Conservation (phyloP, 2,888 invertebrate species). For the Hyalella azteca region DNA sequence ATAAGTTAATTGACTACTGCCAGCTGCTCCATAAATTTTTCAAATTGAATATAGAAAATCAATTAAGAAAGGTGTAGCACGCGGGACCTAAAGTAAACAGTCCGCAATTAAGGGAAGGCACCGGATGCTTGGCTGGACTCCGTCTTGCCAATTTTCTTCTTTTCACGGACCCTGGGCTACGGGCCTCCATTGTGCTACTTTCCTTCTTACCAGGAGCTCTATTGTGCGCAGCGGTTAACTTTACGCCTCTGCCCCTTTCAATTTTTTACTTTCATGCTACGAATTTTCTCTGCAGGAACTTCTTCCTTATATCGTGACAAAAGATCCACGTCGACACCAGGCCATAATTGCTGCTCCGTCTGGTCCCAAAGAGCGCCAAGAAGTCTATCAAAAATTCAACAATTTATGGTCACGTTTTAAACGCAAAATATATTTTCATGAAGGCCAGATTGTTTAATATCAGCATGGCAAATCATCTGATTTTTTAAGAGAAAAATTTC, state of each 20-base stretch:
- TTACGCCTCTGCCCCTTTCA: constrained; percentile 25
- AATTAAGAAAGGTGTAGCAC: constrained; percentile 29
- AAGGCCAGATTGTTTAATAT: too few relatives aligned
- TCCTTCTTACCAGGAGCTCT: constrained; percentile 36
- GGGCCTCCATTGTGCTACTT: constrained; percentile 28
- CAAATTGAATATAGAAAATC: constrained; percentile 36
- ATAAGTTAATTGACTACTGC: constrained; percentile 20
- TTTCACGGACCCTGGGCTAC: background rate
- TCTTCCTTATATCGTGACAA: constrained; percentile 9
- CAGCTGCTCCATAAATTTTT: constrained; percentile 28
- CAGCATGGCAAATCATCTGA: too few relatives aligned
- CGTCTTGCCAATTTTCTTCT: constrained; percentile 32
- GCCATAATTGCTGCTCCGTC: background rate
- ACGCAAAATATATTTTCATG: too few relatives aligned
- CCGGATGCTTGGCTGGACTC: constrained; percentile 6
- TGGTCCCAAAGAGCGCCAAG: too few relatives aligned
- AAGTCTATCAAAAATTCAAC: too few relatives aligned
- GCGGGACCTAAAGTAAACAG: constrained; percentile 16
- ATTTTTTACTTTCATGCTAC: constrained; percentile 32
- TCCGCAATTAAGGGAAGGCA: background rate
- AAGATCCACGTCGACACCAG: constrained; percentile 7
- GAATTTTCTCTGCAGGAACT: constrained; percentile 26
- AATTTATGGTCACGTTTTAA: too few relatives aligned
- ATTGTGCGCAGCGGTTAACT: constrained; percentile 29
- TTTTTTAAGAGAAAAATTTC: too few relatives aligned